phyloP scores from a whole-genome alignment of 2,888 invertebrate genomes.

The Idaea dimidiata region DNA sequence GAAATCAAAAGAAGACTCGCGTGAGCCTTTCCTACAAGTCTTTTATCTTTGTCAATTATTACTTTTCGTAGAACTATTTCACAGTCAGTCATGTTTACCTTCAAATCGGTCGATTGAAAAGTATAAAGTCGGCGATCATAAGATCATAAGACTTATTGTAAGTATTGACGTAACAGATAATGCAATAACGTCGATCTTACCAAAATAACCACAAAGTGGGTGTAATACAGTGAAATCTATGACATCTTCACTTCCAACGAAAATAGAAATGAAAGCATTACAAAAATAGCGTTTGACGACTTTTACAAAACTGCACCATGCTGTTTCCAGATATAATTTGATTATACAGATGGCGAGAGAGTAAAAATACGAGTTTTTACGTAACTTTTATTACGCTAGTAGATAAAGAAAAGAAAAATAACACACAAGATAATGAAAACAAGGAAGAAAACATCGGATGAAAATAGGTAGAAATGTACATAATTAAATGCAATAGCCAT shows the following conservation, averaged over 20 bases:
- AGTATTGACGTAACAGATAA: background rate
- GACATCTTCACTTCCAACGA: background rate
- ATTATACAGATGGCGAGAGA: background rate
- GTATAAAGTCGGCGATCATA: constrained; percentile 27
- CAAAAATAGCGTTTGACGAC: background rate
- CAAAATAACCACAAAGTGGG: constrained; percentile 1
- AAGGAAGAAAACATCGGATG: background rate
- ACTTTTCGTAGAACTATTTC: no score
- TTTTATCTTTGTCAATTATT: no score
- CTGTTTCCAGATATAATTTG: background rate
- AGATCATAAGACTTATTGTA: constrained; percentile 33
- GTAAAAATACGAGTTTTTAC: background rate
- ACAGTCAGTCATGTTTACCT: background rate
- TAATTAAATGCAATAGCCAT: background rate
- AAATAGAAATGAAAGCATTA: background rate
- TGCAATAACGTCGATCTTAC: constrained; percentile 1
- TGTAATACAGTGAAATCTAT: background rate
- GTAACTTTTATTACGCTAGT: background rate
- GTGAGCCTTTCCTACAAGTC: no score
- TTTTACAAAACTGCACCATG: background rate
- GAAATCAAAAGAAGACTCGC: no score
- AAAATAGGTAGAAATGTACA: background rate
- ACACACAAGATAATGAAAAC: background rate
- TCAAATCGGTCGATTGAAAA: background rate
- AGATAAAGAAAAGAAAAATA: background rate